Evolutionary conservation across 2,113 vertebrate species (phyloP).

Genomic region (Callipepla californica): DNA sequence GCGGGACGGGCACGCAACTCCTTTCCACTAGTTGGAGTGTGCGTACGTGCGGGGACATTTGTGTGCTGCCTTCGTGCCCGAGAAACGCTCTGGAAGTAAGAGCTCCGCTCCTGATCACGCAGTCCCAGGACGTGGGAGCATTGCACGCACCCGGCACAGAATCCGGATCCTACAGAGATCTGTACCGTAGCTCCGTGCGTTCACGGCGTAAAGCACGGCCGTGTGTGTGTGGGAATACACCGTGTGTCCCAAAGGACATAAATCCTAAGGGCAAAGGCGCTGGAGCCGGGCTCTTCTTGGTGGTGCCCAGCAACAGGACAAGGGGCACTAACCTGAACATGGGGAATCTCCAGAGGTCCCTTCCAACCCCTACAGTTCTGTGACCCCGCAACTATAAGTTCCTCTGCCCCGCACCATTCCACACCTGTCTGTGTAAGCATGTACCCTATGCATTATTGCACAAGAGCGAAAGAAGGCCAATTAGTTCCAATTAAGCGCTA

Average conservation of each 20-base stretch:
- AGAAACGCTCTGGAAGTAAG: not conserved
- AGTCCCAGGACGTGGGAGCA: not conserved
- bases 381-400: not conserved
- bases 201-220: not conserved
- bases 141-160: not conserved
- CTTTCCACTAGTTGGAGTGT: not conserved
- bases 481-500: not conserved
- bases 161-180: not conserved
- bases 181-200: rapidly evolving
- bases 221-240: rapidly evolving
- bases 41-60: not conserved
- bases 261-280: not conserved
- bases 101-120: not conserved
- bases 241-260: rapidly evolving
- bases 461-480: not conserved
- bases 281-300: no score
- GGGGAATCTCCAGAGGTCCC: not conserved
- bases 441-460: not conserved
- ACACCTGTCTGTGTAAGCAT: not conserved
- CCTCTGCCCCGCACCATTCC: not conserved
- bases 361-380: not conserved
- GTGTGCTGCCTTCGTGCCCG: not conserved
- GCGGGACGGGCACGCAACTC: not conserved
- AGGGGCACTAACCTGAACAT: no score
- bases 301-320: no score